Conservation (phyloP, 2,113 vertebrate species). For the Chaetura pelagica region DNA sequence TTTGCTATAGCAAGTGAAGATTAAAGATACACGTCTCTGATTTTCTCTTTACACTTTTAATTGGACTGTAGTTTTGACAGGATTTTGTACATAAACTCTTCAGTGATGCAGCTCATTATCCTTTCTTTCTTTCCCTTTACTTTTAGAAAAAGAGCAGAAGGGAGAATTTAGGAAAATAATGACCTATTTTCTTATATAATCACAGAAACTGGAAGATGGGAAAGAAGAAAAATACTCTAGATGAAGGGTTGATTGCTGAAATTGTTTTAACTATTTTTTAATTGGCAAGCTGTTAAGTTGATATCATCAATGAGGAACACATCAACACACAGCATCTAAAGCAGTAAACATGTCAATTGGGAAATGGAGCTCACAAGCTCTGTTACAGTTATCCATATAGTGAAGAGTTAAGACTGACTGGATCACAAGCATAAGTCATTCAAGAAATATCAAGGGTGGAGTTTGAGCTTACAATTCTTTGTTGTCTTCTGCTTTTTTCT, state of each 20-base stretch:
- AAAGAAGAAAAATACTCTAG: not conserved
- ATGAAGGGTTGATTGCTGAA: constrained; percentile 47
- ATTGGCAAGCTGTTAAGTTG: constrained; percentile 39
- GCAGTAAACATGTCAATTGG: not conserved
- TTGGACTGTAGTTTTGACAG: not conserved
- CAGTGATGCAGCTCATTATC: not conserved
- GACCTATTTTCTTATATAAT: not conserved
- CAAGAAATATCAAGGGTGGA: not conserved
- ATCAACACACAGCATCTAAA: constrained; percentile 10
- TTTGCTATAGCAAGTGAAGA: not conserved
- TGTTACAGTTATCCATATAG: not conserved
- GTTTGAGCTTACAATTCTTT: not conserved
- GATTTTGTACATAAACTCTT: not conserved
- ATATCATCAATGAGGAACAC: not conserved
- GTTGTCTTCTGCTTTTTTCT: not conserved
- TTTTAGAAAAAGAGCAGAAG: not conserved
- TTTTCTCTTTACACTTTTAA: not conserved
- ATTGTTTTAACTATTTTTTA: constrained; percentile 59
- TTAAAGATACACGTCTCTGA: not conserved
- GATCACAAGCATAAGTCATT: not conserved
- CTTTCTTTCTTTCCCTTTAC: not conserved
- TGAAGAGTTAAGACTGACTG: not conserved
- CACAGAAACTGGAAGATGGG: not conserved
- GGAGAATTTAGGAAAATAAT: constrained; percentile 2
- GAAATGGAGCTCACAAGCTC: not conserved